A percentile compares a stretch with the other conserved stretches of the same genome.
phyloP scores from a whole-genome alignment of 2,797 vertebrate genomes.

The Xenentodon cancila region DNA sequence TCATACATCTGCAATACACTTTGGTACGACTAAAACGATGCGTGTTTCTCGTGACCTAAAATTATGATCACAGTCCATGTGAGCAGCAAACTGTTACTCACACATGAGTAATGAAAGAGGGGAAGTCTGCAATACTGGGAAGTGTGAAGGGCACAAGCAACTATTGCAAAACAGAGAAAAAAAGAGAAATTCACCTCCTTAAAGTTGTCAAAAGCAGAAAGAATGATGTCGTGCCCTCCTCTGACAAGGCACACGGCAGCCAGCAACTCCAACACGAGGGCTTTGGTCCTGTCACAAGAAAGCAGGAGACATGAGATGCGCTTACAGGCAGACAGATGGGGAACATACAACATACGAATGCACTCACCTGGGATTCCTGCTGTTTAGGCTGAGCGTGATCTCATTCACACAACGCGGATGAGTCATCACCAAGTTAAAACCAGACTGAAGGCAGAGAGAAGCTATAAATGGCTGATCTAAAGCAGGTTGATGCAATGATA shows the following conservation, averaged over 20 bases:
- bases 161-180: not conserved
- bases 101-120: slow-evolving; percentile 43
- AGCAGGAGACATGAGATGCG: slow-evolving; percentile 16
- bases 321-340: not conserved
- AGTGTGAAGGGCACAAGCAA: slow-evolving; percentile 12
- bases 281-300: slow-evolving; percentile 86
- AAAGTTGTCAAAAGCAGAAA: slow-evolving; percentile 95
- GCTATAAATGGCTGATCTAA: slow-evolving; percentile 1
- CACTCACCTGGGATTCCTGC: slow-evolving; percentile 91
- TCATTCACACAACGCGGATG: slow-evolving; percentile 96
- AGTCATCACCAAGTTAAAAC: slow-evolving; percentile 96
- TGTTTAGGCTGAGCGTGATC: slow-evolving; percentile 96
- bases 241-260: slow-evolving; percentile 95
- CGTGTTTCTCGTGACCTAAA: slow-evolving; percentile 14
- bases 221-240: slow-evolving; percentile 95
- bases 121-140: slow-evolving; percentile 40
- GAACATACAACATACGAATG: not conserved
- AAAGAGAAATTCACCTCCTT: slow-evolving; percentile 84
- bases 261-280: slow-evolving; percentile 92
- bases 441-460: slow-evolving; percentile 82
- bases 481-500: not conserved
- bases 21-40: too few species aligned
- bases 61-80: slow-evolving; percentile 5
- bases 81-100: slow-evolving; percentile 18
- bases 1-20: too few species aligned